Evolutionary conservation across 37 sponge, comb jelly and placozoan species (phyloP).

Genomic region (Ephydatia muelleri): DNA sequence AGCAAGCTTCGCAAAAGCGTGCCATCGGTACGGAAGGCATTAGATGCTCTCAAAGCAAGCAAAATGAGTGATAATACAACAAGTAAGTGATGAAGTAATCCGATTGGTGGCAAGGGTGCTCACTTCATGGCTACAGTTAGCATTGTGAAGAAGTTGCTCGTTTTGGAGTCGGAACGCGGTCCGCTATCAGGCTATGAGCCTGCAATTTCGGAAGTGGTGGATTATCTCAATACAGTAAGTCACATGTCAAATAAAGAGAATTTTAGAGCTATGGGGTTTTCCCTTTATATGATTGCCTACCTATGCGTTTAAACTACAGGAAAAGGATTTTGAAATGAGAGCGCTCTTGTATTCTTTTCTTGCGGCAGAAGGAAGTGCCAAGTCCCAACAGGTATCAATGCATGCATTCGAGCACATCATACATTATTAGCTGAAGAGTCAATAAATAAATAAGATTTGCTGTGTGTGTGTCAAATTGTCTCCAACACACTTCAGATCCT

Average conservation of each 20-base stretch:
- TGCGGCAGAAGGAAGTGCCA: not conserved
- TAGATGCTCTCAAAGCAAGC: too few species aligned
- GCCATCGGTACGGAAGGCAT: too few species aligned
- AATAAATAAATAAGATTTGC: not conserved
- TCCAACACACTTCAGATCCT: conserved; percentile 2
- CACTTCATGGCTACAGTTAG: too few species aligned
- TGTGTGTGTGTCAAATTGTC: not conserved
- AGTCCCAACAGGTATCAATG: not conserved
- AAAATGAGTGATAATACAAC: too few species aligned
- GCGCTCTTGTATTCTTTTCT: not conserved
- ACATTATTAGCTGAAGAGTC: not conserved
- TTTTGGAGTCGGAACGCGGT: conserved; percentile 39
- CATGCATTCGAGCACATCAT: too few species aligned
- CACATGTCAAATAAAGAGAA: too few species aligned
- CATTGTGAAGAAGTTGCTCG: conserved; percentile 29
- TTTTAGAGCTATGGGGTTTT: too few species aligned
- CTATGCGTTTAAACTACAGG: too few species aligned
- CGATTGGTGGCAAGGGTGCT: too few species aligned
- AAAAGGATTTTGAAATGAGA: not conserved
- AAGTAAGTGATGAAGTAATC: too few species aligned
- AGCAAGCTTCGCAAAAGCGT: too few species aligned
- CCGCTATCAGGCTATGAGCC: conserved; percentile 36
- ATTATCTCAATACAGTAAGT: conserved; percentile 39
- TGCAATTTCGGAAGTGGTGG: conserved; percentile 13
- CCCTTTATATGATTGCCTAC: too few species aligned